Conservation (phyloP, 1,140 invertebrate species). For the Bacillus rossius region DNA sequence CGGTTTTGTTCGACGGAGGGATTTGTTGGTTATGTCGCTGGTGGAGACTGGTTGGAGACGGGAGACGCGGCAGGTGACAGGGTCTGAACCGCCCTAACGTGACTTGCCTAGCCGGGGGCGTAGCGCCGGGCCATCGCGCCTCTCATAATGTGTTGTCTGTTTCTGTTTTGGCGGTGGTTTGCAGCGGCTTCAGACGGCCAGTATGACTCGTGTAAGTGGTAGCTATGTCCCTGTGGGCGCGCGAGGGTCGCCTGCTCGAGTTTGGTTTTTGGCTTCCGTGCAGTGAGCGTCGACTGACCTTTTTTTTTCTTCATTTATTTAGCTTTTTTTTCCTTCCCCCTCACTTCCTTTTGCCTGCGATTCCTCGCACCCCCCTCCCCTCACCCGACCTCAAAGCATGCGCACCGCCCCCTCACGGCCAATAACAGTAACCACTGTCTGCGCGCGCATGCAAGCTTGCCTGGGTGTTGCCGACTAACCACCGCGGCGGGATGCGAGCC, state of each 20-base stretch:
- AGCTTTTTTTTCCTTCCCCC: neutral
- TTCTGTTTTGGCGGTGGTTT: constrained; percentile 24
- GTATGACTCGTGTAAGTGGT: constrained; percentile 45
- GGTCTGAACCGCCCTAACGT: too few relatives aligned
- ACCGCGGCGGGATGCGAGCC: too few relatives aligned
- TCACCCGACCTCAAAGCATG: neutral
- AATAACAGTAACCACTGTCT: too few relatives aligned
- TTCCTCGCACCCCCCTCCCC: too few relatives aligned
- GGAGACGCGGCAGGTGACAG: too few relatives aligned
- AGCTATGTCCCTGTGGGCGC: neutral
- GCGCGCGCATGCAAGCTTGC: too few relatives aligned
- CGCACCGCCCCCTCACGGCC: neutral
- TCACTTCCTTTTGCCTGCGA: neutral
- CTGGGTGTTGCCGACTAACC: too few relatives aligned
- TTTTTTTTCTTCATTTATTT: neutral
- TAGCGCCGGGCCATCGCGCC: too few relatives aligned
- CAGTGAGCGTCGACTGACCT: neutral
- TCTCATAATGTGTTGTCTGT: constrained; percentile 3
- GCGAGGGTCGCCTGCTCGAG: neutral
- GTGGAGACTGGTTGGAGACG: too few relatives aligned
- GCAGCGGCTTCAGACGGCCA: constrained; percentile 42
- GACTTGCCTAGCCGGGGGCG: too few relatives aligned
- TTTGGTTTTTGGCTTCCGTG: neutral
- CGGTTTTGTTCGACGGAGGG: too few relatives aligned
- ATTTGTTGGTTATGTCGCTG: too few relatives aligned